Conservation (phyloP, 2,113 vertebrate genomes). For the Rynchops niger region DNA sequence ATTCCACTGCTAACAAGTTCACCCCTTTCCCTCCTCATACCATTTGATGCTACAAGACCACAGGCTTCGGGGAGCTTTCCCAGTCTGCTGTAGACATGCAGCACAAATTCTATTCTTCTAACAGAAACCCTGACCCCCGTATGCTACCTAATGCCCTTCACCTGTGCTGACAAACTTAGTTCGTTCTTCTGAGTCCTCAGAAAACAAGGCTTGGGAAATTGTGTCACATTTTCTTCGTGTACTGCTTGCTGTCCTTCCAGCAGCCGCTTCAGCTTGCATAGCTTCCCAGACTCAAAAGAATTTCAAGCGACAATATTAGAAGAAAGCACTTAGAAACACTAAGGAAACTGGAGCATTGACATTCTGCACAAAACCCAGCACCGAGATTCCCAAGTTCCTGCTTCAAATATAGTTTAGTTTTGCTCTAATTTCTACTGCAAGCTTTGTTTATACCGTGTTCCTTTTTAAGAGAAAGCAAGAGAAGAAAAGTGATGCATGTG, state of each 20-base stretch:
- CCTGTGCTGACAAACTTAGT: background rate
- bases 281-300: background rate
- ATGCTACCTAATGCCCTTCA: background rate
- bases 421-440: background rate
- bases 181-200: background rate
- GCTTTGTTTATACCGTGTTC: background rate
- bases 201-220: background rate
- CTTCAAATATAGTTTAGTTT: background rate
- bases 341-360: background rate
- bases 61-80: background rate
- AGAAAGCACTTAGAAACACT: background rate
- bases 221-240: background rate
- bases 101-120: background rate
- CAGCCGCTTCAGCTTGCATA: background rate
- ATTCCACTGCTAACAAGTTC: background rate
- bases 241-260: background rate
- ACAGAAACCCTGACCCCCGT: background rate
- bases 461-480: background rate
- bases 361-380: background rate
- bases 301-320: background rate
- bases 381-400: background rate
- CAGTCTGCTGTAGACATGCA: background rate
- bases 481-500: background rate
- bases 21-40: background rate
- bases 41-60: background rate